A percentile compares a stretch with the other conserved stretches of the same genome.
phyloP scores from a whole-genome alignment of 2,113 vertebrate species.

The Athene noctua region DNA sequence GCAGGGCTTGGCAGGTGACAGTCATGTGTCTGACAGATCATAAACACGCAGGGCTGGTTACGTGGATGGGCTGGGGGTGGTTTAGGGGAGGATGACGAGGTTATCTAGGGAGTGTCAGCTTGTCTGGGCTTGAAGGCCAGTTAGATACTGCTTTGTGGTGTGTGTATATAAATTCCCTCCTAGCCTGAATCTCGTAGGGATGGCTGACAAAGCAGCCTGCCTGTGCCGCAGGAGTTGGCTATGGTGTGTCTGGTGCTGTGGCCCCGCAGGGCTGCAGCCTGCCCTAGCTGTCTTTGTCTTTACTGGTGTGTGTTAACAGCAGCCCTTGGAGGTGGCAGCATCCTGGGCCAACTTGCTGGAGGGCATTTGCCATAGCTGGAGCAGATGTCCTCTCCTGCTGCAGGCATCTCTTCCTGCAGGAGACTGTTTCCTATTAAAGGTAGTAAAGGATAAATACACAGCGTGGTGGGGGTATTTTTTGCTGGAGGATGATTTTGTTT shows the following conservation, averaged over 20 bases:
- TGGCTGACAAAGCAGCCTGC: not conserved
- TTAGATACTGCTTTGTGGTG: not conserved
- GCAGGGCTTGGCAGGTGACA: conserved; percentile 46
- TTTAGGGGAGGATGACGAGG: conserved; percentile 4
- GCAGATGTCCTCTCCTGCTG: not conserved
- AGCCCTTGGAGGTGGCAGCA: not conserved
- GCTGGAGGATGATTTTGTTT: not conserved
- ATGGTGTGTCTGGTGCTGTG: rapidly evolving
- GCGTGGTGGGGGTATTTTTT: rapidly evolving
- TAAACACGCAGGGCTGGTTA: not conserved
- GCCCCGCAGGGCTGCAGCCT: not conserved
- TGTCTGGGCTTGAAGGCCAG: conserved; percentile 34
- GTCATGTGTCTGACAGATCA: conserved; percentile 17
- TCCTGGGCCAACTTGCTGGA: not conserved
- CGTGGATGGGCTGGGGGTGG: not conserved
- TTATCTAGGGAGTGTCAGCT: conserved; percentile 48
- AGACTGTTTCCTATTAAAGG: not conserved
- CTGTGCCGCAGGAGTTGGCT: not conserved
- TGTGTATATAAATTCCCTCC: not conserved
- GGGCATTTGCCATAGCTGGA: not conserved
- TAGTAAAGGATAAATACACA: rapidly evolving
- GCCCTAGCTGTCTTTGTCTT: not conserved
- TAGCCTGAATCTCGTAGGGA: not conserved
- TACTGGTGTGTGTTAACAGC: not conserved
- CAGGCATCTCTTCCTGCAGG: not conserved